These are phyloP conservation scores for Drosophila obscura DNA, from an alignment of 1,140 invertebrate genomes.

Conservation along the genomic window DNA sequence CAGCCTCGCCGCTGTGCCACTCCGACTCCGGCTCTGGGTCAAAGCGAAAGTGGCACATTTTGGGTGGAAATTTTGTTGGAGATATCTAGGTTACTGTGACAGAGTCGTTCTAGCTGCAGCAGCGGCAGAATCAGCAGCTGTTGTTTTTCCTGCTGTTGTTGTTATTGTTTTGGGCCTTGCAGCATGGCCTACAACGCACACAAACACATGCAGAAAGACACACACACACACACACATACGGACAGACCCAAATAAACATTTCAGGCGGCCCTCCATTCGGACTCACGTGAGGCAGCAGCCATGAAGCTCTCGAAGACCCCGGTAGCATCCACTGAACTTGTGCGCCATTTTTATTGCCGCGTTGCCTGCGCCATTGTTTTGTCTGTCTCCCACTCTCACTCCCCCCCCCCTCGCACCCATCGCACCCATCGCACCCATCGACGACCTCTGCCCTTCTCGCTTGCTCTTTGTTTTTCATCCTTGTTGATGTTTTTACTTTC, in stretches of 20 bases:
- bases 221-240: constrained; percentile 42
- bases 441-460: background rate
- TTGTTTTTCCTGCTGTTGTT: constrained; percentile 51
- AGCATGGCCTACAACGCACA: constrained; percentile 73
- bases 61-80: constrained; percentile 75
- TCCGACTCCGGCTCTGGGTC: constrained; percentile 61
- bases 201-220: constrained; percentile 29
- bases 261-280: constrained; percentile 59
- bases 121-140: constrained; percentile 36
- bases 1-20: constrained; percentile 41
- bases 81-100: constrained; percentile 80
- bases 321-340: constrained; percentile 64
- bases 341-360: constrained; percentile 79
- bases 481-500: constrained; percentile 79
- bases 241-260: constrained; percentile 75
- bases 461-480: constrained; percentile 44
- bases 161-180: constrained; percentile 50
- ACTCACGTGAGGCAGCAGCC: constrained; percentile 55
- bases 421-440: too few species aligned
- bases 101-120: constrained; percentile 62
- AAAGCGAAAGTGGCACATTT: constrained; percentile 82
- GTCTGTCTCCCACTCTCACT: constrained; percentile 20
- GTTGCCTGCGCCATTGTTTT: constrained; percentile 69
- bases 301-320: constrained; percentile 42
- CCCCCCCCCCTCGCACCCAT: too few species aligned